Base-by-base conservation (phyloP, 1,140 invertebrate species). In the Ptiloglossa arizonensis region DNA sequence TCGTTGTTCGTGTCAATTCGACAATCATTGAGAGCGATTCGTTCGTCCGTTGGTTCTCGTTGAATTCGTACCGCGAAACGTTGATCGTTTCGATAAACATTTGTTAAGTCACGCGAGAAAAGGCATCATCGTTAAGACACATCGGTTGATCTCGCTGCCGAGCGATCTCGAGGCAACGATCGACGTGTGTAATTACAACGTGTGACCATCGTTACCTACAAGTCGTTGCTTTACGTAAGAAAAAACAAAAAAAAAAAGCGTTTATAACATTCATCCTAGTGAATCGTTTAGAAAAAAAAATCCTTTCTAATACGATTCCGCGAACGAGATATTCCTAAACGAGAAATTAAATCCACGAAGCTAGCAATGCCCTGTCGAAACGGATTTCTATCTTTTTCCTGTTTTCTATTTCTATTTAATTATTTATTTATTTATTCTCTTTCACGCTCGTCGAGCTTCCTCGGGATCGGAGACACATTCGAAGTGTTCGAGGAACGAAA, bases 111-210 rank as follows among this genome's bases (percentile, higher is more conserved):
- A 73, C 56, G 41, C 52, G 56, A 66, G 41, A 44, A 87, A n/a
- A 87, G 86, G 83, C 86, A 80, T 69, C 71, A 38, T 79, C 62
- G 57, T 48, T 80, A 87, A 87, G 86, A 87, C 86, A 87, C 86
- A n/a, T 84, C 80, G 11, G 52, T 29, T 79, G 50, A 76, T 67
- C 50, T 77, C 69, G 70, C 75, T 44, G 22, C 50, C 59, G 71
- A 38, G 69, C 68, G 54, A 81, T 71, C 71, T 46, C 72, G 87
- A 87, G 86, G 81, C 86, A 85, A 87, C 67, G n/a, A 48, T 68
- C 60, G 81, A 76, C 27, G 29, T 17, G n/a, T 52, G n/a, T 56
- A 38, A 79, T 60, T 72, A 56, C 22, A 66, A 75, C 17, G 13
- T 50, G 32, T 52, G 32, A 19, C 8, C n/a, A 3, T 24, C 27